Conservation (phyloP, 2,888 invertebrate genomes). For the Stenchaetothrips biformis region DNA sequence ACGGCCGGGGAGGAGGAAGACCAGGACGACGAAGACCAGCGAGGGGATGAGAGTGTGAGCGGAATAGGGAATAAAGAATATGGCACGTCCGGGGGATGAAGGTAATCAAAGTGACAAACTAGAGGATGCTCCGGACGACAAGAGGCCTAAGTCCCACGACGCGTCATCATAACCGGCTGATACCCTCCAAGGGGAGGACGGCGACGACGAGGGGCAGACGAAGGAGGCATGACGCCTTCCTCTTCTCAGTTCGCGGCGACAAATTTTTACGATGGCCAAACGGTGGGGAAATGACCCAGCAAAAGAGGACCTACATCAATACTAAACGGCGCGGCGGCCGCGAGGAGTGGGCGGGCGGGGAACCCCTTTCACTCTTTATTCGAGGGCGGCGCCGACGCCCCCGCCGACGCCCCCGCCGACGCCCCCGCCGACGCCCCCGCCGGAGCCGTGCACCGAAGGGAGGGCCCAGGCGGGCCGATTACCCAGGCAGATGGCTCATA, state of each 20-base stretch:
- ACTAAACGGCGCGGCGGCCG: not conserved
- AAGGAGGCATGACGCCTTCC: not conserved
- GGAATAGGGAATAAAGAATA: slow-evolving; percentile 9
- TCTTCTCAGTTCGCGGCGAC: not conserved
- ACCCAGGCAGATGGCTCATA: not conserved
- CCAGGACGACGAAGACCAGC: not conserved
- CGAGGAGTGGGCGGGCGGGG: too few species aligned
- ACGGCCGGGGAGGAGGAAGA: not conserved
- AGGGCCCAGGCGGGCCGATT: not conserved
- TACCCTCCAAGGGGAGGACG: not conserved
- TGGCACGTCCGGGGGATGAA: not conserved
- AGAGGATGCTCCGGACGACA: not conserved
- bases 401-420: too few species aligned
- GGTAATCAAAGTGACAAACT: slow-evolving; percentile 23
- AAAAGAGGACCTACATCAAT: slow-evolving; percentile 13
- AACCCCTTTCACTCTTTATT: too few species aligned
- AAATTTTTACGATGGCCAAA: slow-evolving; percentile 20
- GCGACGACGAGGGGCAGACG: not conserved
- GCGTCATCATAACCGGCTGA: not conserved
- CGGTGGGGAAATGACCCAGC: slow-evolving; percentile 18
- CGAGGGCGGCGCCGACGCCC: too few species aligned
- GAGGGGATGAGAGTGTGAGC: not conserved
- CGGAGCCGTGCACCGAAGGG: too few species aligned
- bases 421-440: too few species aligned
- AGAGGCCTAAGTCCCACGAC: not conserved